Conservation (phyloP, 2,113 vertebrate genomes). For the Merops nubicus region DNA sequence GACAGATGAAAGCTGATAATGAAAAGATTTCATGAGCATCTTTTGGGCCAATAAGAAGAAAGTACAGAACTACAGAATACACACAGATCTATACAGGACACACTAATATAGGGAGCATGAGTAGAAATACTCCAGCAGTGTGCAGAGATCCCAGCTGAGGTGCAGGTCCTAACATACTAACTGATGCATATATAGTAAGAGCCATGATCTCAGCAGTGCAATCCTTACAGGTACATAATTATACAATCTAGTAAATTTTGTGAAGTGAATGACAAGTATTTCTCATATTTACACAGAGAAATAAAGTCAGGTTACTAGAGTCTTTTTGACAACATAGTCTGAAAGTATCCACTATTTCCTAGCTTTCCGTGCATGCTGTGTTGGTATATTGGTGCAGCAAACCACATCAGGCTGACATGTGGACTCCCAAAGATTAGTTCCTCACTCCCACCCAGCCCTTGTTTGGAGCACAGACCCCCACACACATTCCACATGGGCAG, state of each 20-base stretch:
- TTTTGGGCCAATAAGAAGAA: neutral
- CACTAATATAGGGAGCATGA: neutral
- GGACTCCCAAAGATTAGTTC: neutral
- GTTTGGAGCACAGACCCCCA: neutral
- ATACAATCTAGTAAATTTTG: neutral
- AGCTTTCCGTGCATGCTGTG: neutral
- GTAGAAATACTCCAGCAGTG: neutral
- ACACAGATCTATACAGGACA: neutral
- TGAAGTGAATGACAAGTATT: neutral
- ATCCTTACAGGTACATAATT: neutral
- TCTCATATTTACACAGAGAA: neutral
- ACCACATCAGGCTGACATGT: neutral
- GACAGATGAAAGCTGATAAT: neutral
- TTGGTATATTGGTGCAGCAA: neutral
- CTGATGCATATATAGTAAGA: neutral
- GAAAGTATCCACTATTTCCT: neutral
- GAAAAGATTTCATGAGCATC: neutral
- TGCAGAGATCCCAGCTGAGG: neutral
- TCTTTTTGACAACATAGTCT: neutral
- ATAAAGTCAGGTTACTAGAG: neutral
- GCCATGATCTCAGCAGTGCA: neutral
- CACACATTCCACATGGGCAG: rapidly evolving
- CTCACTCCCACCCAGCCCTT: neutral
- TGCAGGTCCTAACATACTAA: neutral
- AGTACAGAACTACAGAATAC: neutral